phyloP scores from a whole-genome alignment of 2,113 vertebrate species.

The Heterotilapia buettikoferi region DNA sequence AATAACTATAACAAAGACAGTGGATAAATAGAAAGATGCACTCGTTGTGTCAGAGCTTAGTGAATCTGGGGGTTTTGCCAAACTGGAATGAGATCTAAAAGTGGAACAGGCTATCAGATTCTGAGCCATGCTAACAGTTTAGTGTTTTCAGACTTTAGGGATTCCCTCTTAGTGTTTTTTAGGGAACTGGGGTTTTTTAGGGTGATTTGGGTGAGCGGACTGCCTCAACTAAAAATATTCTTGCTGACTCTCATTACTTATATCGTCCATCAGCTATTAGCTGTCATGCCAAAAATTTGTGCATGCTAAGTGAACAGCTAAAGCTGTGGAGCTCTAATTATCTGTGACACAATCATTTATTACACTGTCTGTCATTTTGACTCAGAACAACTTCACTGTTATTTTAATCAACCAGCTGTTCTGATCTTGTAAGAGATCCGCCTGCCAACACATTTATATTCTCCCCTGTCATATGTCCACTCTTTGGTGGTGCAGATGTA shows the following conservation, averaged over 20 bases:
- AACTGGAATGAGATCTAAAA: neutral
- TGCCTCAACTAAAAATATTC: neutral
- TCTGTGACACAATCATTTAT: neutral
- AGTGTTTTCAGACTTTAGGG: neutral
- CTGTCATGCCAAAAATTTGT: neutral
- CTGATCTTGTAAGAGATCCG: neutral
- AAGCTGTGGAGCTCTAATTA: neutral
- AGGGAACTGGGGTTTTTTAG: neutral
- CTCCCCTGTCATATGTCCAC: neutral
- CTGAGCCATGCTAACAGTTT: neutral
- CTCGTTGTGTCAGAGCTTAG: neutral
- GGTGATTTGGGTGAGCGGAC: neutral
- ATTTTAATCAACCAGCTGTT: slow-evolving; percentile 12
- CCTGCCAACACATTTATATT: neutral
- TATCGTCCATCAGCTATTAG: neutral
- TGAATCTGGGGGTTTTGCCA: neutral
- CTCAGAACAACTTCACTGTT: neutral
- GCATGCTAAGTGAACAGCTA: neutral
- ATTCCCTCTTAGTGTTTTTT: neutral
- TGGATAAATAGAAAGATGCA: neutral
- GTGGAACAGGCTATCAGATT: neutral
- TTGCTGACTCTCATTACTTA: neutral
- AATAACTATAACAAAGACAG: neutral
- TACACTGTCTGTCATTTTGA: neutral
- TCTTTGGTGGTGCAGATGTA: neutral